Base-by-base conservation (phyloP, 2,888 invertebrate genomes). In the Bursaphelenchus okinawaensis region DNA sequence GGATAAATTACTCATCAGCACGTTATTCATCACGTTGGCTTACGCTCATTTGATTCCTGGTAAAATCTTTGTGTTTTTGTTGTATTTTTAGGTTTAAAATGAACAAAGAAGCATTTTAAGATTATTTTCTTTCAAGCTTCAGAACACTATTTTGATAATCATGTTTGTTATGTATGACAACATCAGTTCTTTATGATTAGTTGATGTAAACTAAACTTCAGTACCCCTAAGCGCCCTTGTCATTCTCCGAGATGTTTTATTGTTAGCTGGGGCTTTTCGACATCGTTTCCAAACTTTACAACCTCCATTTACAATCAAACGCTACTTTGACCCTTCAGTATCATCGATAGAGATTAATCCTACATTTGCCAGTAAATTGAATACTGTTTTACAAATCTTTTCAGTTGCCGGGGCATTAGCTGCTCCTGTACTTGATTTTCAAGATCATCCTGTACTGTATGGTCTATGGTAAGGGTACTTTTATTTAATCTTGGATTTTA, bases 1-100 rank as follows among this genome's bases (percentile, higher is more conserved):
- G 2, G 96, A 98, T 84, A 98, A 98, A 86, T 86, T 95, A 40
- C 86, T 98, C 1, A 89, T 96, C 72, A 91, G 90, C 12, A 90
- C 91, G 0, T 85, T 96, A 63, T 93, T 93, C 79, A 85, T 94
- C 59, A 88, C 92, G 0, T 86, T 96, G 68, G 91, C 93, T 20
- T 90, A 90, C 84, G 89, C 90, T 66, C 88, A 89, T 70, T 85
- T 94, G 62, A 90, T 96, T 82, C 95, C 96, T 79, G 77, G 87
- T 87, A 77, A 75, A 77, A 68, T 57, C 22, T 59, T 51, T 23
- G n/a, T n/a, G n/a, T n/a, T n/a, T n/a, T n/a, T n/a, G n/a, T n/a
- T n/a, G n/a, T n/a, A n/a, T n/a, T n/a, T n/a, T n/a, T n/a, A n/a
- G n/a, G n/a, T n/a, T n/a, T n/a, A n/a, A n/a, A n/a, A n/a, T n/a